Percentiles rank a stretch among this genome's conserved stretches.
phyloP scores from a whole-genome alignment of 2,797 vertebrate genomes.

The Chloroceryle inda region DNA sequence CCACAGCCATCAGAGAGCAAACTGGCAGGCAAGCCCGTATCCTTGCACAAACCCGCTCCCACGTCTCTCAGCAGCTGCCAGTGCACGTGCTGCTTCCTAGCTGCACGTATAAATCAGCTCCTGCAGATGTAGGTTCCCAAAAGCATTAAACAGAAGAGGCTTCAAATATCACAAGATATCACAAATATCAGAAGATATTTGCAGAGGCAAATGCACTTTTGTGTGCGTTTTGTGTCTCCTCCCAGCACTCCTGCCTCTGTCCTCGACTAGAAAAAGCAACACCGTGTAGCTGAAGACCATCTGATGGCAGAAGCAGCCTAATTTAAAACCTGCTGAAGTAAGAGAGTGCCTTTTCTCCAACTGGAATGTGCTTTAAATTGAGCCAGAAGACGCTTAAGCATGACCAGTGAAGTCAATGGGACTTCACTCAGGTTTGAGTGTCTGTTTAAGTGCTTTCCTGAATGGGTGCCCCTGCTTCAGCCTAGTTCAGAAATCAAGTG shows the following conservation, averaged over 20 bases:
- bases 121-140: background rate
- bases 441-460: background rate
- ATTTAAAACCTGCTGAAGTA: background rate
- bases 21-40: background rate
- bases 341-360: background rate
- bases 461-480: background rate
- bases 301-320: background rate
- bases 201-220: background rate
- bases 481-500: background rate
- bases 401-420: background rate
- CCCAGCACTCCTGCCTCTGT: background rate
- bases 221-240: accelerated
- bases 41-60: background rate
- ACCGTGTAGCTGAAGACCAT: background rate
- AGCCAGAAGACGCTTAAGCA: background rate
- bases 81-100: background rate
- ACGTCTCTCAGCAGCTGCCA: background rate
- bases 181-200: background rate
- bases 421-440: background rate
- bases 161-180: background rate
- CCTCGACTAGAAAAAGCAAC: background rate
- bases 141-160: background rate
- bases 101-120: background rate
- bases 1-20: background rate
- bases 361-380: background rate